A percentile compares a stretch with the other conserved stretches of the same genome.
phyloP scores from a whole-genome alignment of 1,140 invertebrate genomes.

The Zaprionus africanus region DNA sequence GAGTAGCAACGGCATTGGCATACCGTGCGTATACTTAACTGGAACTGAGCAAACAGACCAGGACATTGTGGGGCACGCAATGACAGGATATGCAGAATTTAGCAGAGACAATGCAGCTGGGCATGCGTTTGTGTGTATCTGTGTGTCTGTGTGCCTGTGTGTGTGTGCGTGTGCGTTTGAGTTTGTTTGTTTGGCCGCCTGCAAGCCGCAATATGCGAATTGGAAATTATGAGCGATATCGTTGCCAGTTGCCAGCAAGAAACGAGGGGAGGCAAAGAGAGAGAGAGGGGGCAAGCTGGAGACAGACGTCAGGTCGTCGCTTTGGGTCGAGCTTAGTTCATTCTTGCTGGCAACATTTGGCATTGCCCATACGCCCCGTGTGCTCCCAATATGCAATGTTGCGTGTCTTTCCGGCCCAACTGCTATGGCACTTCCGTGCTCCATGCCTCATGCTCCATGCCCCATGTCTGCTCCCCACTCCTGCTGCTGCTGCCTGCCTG shows the following conservation, averaged over 20 bases:
- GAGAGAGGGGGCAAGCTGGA: background rate
- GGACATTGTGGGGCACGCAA: slow-evolving; percentile 29
- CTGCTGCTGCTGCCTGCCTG: slow-evolving; percentile 1
- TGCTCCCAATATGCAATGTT: slow-evolving; percentile 79
- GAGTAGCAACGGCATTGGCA: slow-evolving; percentile 17
- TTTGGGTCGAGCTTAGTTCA: background rate
- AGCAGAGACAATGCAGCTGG: slow-evolving; percentile 50
- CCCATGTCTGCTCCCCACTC: background rate
- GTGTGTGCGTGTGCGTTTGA: slow-evolving; percentile 41
- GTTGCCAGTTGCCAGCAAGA: slow-evolving; percentile 46
- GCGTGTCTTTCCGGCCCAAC: slow-evolving; percentile 67
- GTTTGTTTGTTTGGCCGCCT: slow-evolving; percentile 42
- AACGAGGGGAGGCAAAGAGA: slow-evolving; percentile 4
- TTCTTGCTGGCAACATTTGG: slow-evolving; percentile 57
- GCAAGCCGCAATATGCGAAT: slow-evolving; percentile 66
- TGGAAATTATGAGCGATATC: slow-evolving; percentile 77
- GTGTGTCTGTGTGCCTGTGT: slow-evolving; percentile 33
- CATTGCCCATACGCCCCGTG: slow-evolving; percentile 72
- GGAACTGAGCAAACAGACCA: slow-evolving; percentile 24
- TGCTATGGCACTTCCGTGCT: slow-evolving; percentile 47
- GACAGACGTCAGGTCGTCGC: slow-evolving; percentile 11
- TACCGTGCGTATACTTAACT: slow-evolving; percentile 27
- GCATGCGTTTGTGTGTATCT: background rate
- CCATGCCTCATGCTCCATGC: background rate
- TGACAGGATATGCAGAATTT: slow-evolving; percentile 69